Conservation (phyloP, 2,797 vertebrate species). For the Nyctalus aviator region DNA sequence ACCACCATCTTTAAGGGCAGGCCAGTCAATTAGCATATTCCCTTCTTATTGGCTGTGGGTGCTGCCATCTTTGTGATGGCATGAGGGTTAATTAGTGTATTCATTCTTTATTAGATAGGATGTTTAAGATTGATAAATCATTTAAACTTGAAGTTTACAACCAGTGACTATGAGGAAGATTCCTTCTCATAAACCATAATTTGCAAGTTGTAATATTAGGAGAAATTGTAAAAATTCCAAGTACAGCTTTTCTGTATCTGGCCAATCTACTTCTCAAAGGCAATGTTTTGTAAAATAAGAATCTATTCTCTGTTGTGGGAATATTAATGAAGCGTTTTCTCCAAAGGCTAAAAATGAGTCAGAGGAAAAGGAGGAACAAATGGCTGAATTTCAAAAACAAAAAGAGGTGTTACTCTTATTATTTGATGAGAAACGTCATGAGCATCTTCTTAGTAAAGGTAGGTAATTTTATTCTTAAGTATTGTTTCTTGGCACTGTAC, state of each 20-base stretch:
- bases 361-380: conserved; percentile 93
- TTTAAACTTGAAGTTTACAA: background rate
- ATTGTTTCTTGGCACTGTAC: background rate
- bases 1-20: too few species aligned
- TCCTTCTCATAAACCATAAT: background rate
- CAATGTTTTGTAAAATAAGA: background rate
- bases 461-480: background rate
- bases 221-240: background rate
- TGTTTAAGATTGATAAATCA: background rate
- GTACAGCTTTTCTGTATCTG: background rate
- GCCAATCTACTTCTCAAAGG: background rate
- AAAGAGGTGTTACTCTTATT: conserved; percentile 92
- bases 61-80: too few species aligned
- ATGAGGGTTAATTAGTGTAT: too few species aligned
- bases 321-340: conserved; percentile 64
- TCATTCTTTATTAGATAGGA: too few species aligned
- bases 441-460: conserved; percentile 97
- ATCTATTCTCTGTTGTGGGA: background rate
- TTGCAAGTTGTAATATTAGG: background rate
- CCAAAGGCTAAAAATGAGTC: conserved; percentile 89
- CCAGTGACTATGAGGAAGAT: background rate
- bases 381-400: conserved; percentile 93
- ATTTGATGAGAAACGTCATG: conserved; percentile 96
- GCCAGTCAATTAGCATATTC: too few species aligned
- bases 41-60: too few species aligned